Base-by-base conservation (phyloP, 2,797 vertebrate species). In the Allobates femoralis region DNA sequence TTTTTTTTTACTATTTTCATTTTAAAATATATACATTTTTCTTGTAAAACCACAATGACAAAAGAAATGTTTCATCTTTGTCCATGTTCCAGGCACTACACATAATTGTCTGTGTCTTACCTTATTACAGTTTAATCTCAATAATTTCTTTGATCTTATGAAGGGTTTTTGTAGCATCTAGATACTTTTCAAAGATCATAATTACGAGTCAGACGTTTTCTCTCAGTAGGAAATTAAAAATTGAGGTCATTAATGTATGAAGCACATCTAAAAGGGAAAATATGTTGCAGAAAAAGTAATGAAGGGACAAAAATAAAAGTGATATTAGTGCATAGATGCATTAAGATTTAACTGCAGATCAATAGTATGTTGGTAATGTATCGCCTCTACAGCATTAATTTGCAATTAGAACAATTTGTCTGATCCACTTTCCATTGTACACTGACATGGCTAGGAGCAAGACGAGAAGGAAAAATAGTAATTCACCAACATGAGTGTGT, bases 321-420 rank as follows among this genome's bases (percentile, higher is more conserved):
- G 90, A 91, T 92, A 89, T 92, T 90, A 89, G 91, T 93, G 92
- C 89, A 90, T 87, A 90, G 90, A 90, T 90, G 90, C 89, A 90
- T 88, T 92, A 90, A 91, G 91, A 93, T 93, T 93, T 92, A 93
- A 91, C 90, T 92, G 90, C 93, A 91, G 93, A 94, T 95, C 95
- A 93, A 94, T 95, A 94, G 86, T 86, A 88, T 93, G 90, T 91
- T 93, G 93, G 93, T 95, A 94, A 95, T 94, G 93, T 92, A 93
- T 95, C 94, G 92, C 92, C 90, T 91, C 91, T 90, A 94, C 93
- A 94, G 91, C 93, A 94, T 94, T 93, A 92, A 93, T 94, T 95
- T 94, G 90, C 81, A 83, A 93, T 95, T 94, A 94, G 90, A 55
- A 14, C 92, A 91, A 92, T 91, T 92, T 92, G 92, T 91, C 92